These are phyloP conservation scores for Staurois parvus DNA, from an alignment of 2,797 vertebrate genomes.

Conservation along the genomic window DNA sequence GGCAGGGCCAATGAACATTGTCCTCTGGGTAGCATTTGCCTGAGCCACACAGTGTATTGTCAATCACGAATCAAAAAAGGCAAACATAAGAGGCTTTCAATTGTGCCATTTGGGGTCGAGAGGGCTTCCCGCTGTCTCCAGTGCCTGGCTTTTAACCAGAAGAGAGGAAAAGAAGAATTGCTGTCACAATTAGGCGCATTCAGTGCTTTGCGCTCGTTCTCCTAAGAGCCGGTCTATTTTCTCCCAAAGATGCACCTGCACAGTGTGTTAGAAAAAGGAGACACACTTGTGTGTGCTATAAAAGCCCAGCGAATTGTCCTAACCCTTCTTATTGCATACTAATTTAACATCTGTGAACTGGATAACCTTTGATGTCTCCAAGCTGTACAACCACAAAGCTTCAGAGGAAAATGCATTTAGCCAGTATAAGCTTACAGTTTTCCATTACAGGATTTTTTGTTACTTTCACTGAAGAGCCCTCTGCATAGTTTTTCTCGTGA, in stretches of 20 bases:
- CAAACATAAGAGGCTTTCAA: slow-evolving; percentile 82
- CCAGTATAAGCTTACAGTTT: background rate
- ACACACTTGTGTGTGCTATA: slow-evolving; percentile 66
- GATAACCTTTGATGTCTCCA: slow-evolving; percentile 19
- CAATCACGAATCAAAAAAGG: slow-evolving; percentile 87
- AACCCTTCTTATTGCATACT: slow-evolving; percentile 39
- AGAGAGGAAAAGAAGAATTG: slow-evolving; percentile 72
- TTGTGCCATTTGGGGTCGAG: slow-evolving; percentile 77
- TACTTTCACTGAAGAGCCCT: background rate
- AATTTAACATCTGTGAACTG: slow-evolving; percentile 44
- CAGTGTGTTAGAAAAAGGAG: slow-evolving; percentile 51
- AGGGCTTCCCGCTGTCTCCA: slow-evolving; percentile 79
- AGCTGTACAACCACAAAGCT: slow-evolving; percentile 21
- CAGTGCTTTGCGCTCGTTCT: slow-evolving; percentile 67
- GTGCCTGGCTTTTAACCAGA: slow-evolving; percentile 74
- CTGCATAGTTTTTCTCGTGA: background rate
- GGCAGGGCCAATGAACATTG: slow-evolving; percentile 79
- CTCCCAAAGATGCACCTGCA: slow-evolving; percentile 75
- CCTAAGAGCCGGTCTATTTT: slow-evolving; percentile 63
- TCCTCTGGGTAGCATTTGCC: slow-evolving; percentile 76
- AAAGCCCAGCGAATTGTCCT: slow-evolving; percentile 36
- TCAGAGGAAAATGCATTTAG: slow-evolving; percentile 15
- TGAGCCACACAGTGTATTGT: slow-evolving; percentile 75
- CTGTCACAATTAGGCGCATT: slow-evolving; percentile 72
- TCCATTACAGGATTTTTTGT: background rate